These are phyloP conservation scores for Austrofundulus limnaeus DNA, from an alignment of 2,113 vertebrate genomes.

Conservation along the genomic window DNA sequence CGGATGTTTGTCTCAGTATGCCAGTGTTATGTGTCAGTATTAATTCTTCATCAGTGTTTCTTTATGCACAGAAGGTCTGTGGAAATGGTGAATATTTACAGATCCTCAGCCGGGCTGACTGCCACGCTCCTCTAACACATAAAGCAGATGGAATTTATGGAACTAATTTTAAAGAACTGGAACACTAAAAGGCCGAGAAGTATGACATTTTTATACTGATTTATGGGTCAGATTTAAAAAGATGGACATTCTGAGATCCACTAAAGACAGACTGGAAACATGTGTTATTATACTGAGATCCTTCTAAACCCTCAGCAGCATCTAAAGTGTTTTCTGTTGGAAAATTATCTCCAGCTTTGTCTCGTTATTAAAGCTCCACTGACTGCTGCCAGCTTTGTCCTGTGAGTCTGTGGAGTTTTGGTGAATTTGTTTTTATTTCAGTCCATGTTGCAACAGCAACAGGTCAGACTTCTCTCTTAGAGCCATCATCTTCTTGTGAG, in stretches of 20 bases:
- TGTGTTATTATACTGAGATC: conserved; percentile 8
- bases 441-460: too few relatives aligned
- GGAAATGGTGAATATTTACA: conserved; percentile 24
- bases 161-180: conserved; percentile 12
- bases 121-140: background rate
- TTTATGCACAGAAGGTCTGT: conserved; percentile 7
- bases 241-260: conserved; percentile 23
- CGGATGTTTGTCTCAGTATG: too few relatives aligned
- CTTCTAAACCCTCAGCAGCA: background rate
- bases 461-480: too few relatives aligned
- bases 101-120: background rate
- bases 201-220: conserved; percentile 11
- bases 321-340: background rate
- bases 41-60: background rate
- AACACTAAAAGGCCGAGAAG: conserved; percentile 9
- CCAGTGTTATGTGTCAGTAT: background rate
- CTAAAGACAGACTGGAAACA: conserved; percentile 14
- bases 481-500: too few relatives aligned
- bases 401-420: background rate
- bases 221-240: conserved; percentile 27
- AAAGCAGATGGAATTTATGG: conserved; percentile 28
- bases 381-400: background rate
- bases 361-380: background rate
- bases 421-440: background rate
- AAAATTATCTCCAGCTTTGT: background rate